Conservation (phyloP, 1,140 invertebrate species). For the Bombus waltoni region DNA sequence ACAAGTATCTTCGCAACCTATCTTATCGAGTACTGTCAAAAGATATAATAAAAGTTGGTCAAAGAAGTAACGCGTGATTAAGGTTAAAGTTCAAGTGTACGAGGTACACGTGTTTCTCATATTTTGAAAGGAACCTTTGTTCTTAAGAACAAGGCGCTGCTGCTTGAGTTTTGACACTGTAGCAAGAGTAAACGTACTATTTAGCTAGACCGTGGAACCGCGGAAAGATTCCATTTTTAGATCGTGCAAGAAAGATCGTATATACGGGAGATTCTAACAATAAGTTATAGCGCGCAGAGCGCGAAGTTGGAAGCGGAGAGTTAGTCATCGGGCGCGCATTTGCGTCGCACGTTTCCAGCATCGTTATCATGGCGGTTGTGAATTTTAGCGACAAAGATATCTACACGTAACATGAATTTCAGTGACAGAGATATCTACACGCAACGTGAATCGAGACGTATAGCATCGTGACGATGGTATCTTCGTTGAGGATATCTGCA, state of each 20-base stretch:
- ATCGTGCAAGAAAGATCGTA: not conserved
- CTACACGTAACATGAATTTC: not conserved
- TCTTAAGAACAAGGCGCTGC: not conserved
- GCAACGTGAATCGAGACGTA: not conserved
- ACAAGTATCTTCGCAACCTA: too few relatives aligned
- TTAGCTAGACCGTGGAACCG: not conserved
- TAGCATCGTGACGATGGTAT: not conserved
- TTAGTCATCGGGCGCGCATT: constrained; percentile 41
- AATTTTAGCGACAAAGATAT: not conserved
- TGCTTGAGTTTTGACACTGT: not conserved
- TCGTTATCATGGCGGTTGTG: constrained; percentile 9
- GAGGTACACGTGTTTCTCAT: too few relatives aligned
- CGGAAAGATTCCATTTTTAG: constrained; percentile 41
- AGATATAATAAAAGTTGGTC: too few relatives aligned
- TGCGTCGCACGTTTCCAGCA: constrained; percentile 36
- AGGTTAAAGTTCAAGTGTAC: too few relatives aligned
- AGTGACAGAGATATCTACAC: too few relatives aligned
- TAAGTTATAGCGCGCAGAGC: constrained; percentile 7
- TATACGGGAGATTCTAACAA: not conserved
- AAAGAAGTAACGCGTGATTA: too few relatives aligned
- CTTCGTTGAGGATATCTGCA: not conserved
- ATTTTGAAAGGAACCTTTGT: constrained; percentile 7
- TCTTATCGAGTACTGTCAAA: too few relatives aligned
- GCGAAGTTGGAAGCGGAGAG: constrained; percentile 10
- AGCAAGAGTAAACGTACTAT: not conserved